Conservation (phyloP, 2,888 invertebrate genomes). For the Thalpophila matura region DNA sequence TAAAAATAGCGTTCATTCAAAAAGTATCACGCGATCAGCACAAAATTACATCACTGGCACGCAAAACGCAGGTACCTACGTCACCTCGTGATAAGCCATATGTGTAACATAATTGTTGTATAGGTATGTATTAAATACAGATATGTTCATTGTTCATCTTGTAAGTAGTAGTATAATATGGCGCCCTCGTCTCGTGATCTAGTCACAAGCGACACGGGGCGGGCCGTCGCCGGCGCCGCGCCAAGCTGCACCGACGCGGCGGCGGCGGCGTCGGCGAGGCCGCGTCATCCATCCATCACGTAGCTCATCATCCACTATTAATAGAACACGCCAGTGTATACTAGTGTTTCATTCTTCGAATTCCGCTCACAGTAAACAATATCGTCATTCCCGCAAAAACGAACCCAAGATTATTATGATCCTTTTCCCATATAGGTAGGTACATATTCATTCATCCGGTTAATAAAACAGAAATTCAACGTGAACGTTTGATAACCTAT, state of each 20-base stretch:
- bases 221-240: constrained; percentile 69
- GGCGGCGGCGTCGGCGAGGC: constrained; percentile 74
- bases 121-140: constrained; percentile 52
- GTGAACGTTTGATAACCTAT: constrained; percentile 78
- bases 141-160: constrained; percentile 60
- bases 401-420: constrained; percentile 65
- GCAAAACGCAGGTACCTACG: constrained; percentile 70
- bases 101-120: constrained; percentile 71
- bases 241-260: constrained; percentile 67
- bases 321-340: constrained; percentile 76
- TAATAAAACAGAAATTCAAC: constrained; percentile 73
- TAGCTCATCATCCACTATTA: constrained; percentile 85
- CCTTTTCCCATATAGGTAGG: constrained; percentile 67
- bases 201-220: constrained; percentile 45
- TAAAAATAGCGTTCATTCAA: constrained; percentile 70
- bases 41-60: constrained; percentile 79
- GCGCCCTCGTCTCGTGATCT: constrained; percentile 78
- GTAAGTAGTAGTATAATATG: constrained; percentile 45
- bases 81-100: constrained; percentile 75
- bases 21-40: constrained; percentile 68
- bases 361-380: constrained; percentile 82
- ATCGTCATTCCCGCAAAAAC: constrained; percentile 71
- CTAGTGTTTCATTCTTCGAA: constrained; percentile 85
- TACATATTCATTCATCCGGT: constrained; percentile 75
- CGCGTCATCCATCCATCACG: constrained; percentile 88